Percentiles rank a stretch among this genome's conserved stretches.
phyloP scores from a whole-genome alignment of 2,888 invertebrate species.

The Diadromus collaris region DNA sequence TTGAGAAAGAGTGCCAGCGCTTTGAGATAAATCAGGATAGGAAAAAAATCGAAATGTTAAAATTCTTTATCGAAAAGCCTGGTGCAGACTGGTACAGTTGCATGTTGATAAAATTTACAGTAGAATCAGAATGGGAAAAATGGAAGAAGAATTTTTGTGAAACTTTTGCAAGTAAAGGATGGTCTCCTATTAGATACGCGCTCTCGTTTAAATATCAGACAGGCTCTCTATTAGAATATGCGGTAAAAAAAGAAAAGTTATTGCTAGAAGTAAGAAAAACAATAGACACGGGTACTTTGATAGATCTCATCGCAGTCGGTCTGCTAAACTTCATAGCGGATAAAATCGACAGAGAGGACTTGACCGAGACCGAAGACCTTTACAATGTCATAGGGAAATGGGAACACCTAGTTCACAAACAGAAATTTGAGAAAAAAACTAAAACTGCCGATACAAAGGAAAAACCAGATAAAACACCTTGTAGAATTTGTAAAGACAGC shows the following conservation, averaged over 20 bases:
- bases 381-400: slow-evolving; percentile 67
- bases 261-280: background rate
- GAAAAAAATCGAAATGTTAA: slow-evolving; percentile 61
- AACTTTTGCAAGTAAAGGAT: slow-evolving; percentile 68
- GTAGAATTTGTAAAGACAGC: slow-evolving; percentile 58
- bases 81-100: slow-evolving; percentile 65
- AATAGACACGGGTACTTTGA: background rate
- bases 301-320: slow-evolving; percentile 66
- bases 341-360: slow-evolving; percentile 66
- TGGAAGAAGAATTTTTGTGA: slow-evolving; percentile 65
- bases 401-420: slow-evolving; percentile 64
- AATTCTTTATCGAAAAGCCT: slow-evolving; percentile 60
- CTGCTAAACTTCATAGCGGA: slow-evolving; percentile 65
- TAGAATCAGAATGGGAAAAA: slow-evolving; percentile 60
- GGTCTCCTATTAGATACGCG: slow-evolving; percentile 21
- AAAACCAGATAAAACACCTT: slow-evolving; percentile 32
- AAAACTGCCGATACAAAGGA: background rate
- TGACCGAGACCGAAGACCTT: slow-evolving; percentile 65
- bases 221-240: background rate
- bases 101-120: slow-evolving; percentile 63
- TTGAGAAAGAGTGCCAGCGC: slow-evolving; percentile 16
- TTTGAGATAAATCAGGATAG: slow-evolving; percentile 48
- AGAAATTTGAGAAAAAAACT: slow-evolving; percentile 49
- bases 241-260: background rate
- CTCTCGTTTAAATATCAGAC: background rate